Evolutionary conservation across 2,888 invertebrate genomes (phyloP).

Genomic region (Adelphocoris suturalis): DNA sequence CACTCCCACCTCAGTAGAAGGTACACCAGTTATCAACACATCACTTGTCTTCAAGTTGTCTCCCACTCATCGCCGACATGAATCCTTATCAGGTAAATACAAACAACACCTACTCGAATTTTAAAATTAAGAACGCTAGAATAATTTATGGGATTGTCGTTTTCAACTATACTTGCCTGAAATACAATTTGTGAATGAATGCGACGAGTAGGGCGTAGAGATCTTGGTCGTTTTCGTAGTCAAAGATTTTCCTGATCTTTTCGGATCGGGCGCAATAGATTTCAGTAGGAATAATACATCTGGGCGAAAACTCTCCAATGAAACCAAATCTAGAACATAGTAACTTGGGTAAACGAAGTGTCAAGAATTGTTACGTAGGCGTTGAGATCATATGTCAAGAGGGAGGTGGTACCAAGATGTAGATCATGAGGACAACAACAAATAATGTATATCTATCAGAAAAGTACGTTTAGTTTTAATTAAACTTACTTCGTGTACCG

Average conservation of each 20-base stretch:
- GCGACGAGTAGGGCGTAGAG: slow-evolving; percentile 92
- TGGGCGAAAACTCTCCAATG: slow-evolving; percentile 92
- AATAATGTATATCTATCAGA: no score
- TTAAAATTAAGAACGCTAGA: neutral
- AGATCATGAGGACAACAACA: no score
- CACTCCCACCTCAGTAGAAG: neutral
- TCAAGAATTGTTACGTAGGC: no score
- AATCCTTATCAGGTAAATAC: slow-evolving; percentile 57
- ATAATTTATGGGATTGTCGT: neutral
- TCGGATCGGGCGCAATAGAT: slow-evolving; percentile 85
- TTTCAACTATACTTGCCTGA: slow-evolving; percentile 83
- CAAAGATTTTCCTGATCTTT: slow-evolving; percentile 82
- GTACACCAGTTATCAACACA: no score
- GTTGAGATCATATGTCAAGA: no score
- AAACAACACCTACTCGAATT: slow-evolving; percentile 9
- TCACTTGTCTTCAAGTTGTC: neutral
- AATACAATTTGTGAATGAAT: slow-evolving; percentile 92
- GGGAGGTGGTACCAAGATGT: no score
- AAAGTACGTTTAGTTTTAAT: neutral
- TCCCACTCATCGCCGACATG: slow-evolving; percentile 6
- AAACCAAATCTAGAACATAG: slow-evolving; percentile 88
- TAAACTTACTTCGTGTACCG: slow-evolving; percentile 84
- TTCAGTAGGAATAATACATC: slow-evolving; percentile 91
- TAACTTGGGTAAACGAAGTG: neutral
- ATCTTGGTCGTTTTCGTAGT: slow-evolving; percentile 84